Percentiles rank a stretch among this genome's conserved stretches.
Conservation (phyloP, 2,888 invertebrate genomes). For the Apotomis capreana region DNA sequence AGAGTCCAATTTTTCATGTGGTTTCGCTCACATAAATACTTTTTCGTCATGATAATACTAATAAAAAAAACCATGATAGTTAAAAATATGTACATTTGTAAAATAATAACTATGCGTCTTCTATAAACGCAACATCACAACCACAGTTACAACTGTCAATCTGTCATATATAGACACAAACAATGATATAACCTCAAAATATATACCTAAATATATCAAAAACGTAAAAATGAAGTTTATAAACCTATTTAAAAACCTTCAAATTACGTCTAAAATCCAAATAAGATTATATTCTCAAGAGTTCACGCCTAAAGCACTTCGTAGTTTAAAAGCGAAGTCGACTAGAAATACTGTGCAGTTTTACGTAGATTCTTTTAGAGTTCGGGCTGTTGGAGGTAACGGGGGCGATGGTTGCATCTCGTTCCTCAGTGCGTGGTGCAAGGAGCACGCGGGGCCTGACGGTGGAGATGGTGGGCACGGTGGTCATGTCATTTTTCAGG, state of each 20-base stretch:
- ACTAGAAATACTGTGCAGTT: conserved; percentile 73
- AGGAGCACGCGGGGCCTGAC: conserved; percentile 96
- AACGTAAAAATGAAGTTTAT: conserved; percentile 34
- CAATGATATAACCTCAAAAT: conserved; percentile 35
- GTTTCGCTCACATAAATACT: too few relatives aligned
- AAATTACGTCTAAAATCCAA: conserved; percentile 24
- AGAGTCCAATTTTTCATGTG: too few relatives aligned
- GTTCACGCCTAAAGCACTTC: conserved; percentile 64
- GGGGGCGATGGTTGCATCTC: conserved; percentile 97
- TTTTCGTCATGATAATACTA: too few relatives aligned
- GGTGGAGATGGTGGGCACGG: conserved; percentile 99
- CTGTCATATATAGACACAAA: neutral
- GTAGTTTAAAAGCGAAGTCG: conserved; percentile 73
- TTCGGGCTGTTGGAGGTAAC: conserved; percentile 90
- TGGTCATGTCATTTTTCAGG: conserved; percentile 93
- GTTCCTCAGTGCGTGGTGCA: conserved; percentile 91
- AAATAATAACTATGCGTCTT: neutral
- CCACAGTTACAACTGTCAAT: too few relatives aligned
- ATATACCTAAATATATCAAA: conserved; percentile 45
- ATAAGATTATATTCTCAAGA: conserved; percentile 58
- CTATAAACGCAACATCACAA: neutral
- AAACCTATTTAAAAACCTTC: conserved; percentile 36
- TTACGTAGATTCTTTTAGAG: conserved; percentile 88
- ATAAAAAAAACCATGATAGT: too few relatives aligned
- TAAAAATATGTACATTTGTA: too few relatives aligned